These are phyloP conservation scores for Anoplopoma fimbria DNA, from an alignment of 2,113 vertebrate species.

Conservation along the genomic window DNA sequence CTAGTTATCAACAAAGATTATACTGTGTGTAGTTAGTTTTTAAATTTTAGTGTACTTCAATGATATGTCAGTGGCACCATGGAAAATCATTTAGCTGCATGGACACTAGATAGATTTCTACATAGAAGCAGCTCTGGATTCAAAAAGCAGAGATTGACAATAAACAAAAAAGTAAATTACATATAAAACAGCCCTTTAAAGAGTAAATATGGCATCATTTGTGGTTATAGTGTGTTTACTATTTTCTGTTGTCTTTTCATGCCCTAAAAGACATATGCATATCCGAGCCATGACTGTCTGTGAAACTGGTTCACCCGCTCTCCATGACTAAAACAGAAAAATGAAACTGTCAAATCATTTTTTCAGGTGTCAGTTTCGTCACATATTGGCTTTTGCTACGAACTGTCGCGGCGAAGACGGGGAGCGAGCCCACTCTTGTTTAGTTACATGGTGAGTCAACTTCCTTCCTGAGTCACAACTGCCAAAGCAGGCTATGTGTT, in stretches of 20 bases:
- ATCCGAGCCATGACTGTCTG: not conserved
- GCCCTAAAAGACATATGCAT: not conserved
- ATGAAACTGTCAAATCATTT: not conserved
- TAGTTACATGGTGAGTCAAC: conserved; percentile 31
- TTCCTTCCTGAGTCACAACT: conserved; percentile 67
- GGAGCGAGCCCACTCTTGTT: not conserved
- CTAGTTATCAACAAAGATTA: not conserved
- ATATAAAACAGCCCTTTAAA: not conserved
- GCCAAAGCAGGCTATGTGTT: not conserved
- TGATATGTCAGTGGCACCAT: not conserved
- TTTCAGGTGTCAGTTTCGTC: conserved; percentile 4
- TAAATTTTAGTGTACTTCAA: not conserved
- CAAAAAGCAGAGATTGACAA: not conserved
- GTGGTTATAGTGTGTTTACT: not conserved
- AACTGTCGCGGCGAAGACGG: not conserved
- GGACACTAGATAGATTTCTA: not conserved
- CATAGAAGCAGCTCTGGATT: not conserved
- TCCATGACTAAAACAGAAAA: not conserved
- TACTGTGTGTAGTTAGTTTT: not conserved
- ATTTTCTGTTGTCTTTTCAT: not conserved
- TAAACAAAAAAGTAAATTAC: not conserved
- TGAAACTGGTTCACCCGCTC: conserved; percentile 26
- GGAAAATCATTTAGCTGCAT: not conserved
- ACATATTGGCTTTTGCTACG: conserved; percentile 4
- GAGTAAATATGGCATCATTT: not conserved